Evolutionary conservation across 37 sponge, comb jelly and placozoan species (phyloP), one percentile per base, ranked within the genome.

Genomic region (Eunapius fragilis): DNA sequence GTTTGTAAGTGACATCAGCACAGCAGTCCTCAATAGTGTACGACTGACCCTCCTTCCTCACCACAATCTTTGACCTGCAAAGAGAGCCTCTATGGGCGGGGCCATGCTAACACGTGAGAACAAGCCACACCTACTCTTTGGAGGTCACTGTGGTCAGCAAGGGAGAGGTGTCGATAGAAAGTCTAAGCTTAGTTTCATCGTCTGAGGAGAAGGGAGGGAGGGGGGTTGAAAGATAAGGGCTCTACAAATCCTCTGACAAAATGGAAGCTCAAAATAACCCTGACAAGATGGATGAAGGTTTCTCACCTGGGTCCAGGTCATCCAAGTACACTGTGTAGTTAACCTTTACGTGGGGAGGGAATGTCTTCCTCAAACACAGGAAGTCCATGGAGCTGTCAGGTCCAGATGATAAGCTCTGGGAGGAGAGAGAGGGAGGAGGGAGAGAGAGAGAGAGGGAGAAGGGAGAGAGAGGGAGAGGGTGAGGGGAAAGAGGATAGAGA

Each of bases 331-430:
- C 88, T 30, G 83, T 31, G 27, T 71, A 32, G 31, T 67, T 28
- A 34, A 69, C 69, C 28, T 78, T 50, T 71, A 68, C 23, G 58
- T 82, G 78, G 25, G 77, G 71, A 13, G 83, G 71, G 31, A 77
- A 76, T 47, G 75, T 68, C 78, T 88, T 88, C 76, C 31, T 76
- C 7, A 67, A 77, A 67, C 69, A 38, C 68, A 88, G 32, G 68
- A 82, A 88, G 50, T 88, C 83, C 34, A 82, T 81, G 23, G 82
- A 81, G 17, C 87, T 82, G 72, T 87, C 87, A 34, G 35, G 33
- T n/a, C 38, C 45, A 58, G 58, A 0, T 19, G 58, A 19, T 4
- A 58, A 17, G 17, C 22, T 19, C 58, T 58, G 17, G 14, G 58
- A 19, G 14, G 19, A 58, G 19, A 58, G 58, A 58, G 19, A 11